These are phyloP conservation scores for Yponomeuta sedellus DNA, from an alignment of 2,888 invertebrate species.

Conservation along the genomic window DNA sequence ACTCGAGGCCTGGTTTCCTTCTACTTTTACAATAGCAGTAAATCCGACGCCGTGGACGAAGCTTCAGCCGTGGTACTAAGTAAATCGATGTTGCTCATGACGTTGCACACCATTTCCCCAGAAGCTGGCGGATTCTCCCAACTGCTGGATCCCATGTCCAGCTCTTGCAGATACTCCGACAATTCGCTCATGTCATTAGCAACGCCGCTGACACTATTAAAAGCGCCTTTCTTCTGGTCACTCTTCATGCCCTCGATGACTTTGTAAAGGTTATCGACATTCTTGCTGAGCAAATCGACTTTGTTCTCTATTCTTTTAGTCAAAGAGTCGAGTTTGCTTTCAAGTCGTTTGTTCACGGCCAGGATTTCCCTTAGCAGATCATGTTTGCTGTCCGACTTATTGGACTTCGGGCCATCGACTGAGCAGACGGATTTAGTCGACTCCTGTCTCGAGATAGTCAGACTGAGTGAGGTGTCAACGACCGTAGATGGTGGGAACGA, in stretches of 20 bases:
- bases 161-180: neutral
- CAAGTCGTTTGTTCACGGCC: conserved; percentile 1
- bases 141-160: neutral
- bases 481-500: conserved; percentile 25
- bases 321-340: conserved; percentile 11
- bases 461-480: neutral
- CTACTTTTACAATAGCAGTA: neutral
- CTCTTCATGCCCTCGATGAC: conserved; percentile 32
- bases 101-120: conserved; percentile 2
- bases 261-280: conserved; percentile 32
- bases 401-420: conserved; percentile 23
- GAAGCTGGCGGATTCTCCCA: neutral
- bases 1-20: neutral
- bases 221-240: neutral
- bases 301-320: conserved; percentile 24
- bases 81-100: conserved; percentile 3
- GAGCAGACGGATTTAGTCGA: conserved; percentile 17
- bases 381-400: conserved; percentile 25
- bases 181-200: neutral
- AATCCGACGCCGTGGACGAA: neutral
- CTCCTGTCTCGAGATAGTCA: conserved; percentile 14
- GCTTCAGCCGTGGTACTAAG: neutral
- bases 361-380: conserved; percentile 10
- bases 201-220: neutral
- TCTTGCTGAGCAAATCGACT: conserved; percentile 29